Base-by-base conservation (phyloP, 30 jellyfish, hydroid and myxozoan genomes). In the Phacellophora camtschatica region DNA sequence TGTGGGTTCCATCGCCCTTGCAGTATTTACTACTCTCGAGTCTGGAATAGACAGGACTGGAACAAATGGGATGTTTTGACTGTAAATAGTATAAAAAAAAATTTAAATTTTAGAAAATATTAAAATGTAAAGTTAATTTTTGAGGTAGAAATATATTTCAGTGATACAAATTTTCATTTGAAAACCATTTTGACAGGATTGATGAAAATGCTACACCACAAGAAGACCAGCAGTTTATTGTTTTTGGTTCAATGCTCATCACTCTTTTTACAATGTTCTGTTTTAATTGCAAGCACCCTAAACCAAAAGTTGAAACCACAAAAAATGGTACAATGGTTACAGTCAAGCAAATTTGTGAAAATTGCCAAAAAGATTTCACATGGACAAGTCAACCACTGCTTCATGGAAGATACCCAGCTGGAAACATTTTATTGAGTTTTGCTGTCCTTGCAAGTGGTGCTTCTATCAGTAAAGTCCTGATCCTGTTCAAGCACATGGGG, bases 401-500 rank as follows among this genome's bases (percentile, higher is more conserved):
- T 3, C 9, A 20, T 8, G 88, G 88, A 18, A 19, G 42, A 3
- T 59, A 19, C 50, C 91, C 84, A 30, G 84, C 83, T 29, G 91
- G 91, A 34, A 80, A 66, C 46, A 30, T 80, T 18, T 24, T 80
- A 65, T 37, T 80, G 45, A 64, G 83, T 34, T 80, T 63, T 42
- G 83, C 46, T 1, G 33, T 34, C 25, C 76, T 80, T 30, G 34
- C 64, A 30, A 74, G 77, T 34, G 91, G 77, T 30, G 86, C 81
- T 0, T 51, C 85, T 8, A 54, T 82, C 28, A 57, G 73, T 15
- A 66, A 67, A 63, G 80, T 57, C 29, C 68, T 66, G 27, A 61
- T 82, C 41, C 31, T 67, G 23, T 41, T 80, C 32, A 67, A 66
- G 58, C 72, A 82, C 54, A 69, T 69, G 86, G 94, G 94, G 11